phyloP scores from a whole-genome alignment of 2,113 vertebrate species.

The Calidris pygmaea region DNA sequence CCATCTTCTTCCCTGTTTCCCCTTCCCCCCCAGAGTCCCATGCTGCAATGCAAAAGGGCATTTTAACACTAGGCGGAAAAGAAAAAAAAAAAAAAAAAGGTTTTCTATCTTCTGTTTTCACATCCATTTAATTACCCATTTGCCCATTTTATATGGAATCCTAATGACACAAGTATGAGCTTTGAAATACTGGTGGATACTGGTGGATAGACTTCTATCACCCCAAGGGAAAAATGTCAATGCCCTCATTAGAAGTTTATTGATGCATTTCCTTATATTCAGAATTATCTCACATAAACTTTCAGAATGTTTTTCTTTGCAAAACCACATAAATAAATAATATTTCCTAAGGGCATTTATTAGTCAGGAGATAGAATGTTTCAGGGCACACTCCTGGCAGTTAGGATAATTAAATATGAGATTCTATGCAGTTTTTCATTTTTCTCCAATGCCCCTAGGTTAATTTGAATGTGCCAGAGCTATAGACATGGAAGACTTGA shows the following conservation, averaged over 20 bases:
- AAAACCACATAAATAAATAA: constrained; percentile 50
- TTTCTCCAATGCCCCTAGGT: background rate
- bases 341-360: constrained; percentile 48
- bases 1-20: background rate
- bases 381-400: background rate
- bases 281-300: constrained; percentile 17
- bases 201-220: background rate
- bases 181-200: background rate
- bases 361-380: constrained; percentile 31
- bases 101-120: background rate
- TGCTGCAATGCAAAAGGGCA: background rate
- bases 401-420: constrained; percentile 27
- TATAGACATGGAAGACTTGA: background rate
- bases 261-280: constrained; percentile 13
- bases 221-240: background rate
- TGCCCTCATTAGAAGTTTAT: constrained; percentile 27
- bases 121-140: background rate
- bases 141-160: background rate
- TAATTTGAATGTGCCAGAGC: constrained; percentile 35
- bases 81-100: background rate
- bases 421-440: background rate
- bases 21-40: background rate
- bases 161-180: background rate
- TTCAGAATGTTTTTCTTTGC: constrained; percentile 39
- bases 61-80: background rate